A percentile compares a stretch with the other conserved stretches of the same genome.
Evolutionary conservation across 2,797 vertebrate genomes (phyloP).

Genomic region (Argentina silus): DNA sequence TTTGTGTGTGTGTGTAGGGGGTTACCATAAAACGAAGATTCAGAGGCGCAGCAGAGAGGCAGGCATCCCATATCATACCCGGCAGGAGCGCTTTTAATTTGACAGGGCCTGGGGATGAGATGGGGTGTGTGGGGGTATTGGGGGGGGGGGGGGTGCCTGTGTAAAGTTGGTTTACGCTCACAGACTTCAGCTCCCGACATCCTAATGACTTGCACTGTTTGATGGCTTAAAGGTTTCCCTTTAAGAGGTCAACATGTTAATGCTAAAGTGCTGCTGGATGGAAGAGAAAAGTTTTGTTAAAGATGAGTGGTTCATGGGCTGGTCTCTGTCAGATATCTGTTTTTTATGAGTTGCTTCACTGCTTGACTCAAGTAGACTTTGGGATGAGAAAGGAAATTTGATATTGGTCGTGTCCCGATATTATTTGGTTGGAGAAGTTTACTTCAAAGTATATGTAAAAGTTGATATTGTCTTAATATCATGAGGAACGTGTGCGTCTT

Average conservation of each 20-base stretch:
- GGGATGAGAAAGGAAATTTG: slow-evolving; percentile 46
- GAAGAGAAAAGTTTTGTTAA: slow-evolving; percentile 65
- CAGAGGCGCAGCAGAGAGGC: slow-evolving; percentile 34
- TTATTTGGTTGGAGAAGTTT: too few relatives aligned
- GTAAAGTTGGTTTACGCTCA: slow-evolving; percentile 74
- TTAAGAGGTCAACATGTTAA: slow-evolving; percentile 55
- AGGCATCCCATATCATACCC: slow-evolving; percentile 51
- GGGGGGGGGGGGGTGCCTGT: slow-evolving; percentile 64
- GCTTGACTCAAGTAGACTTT: slow-evolving; percentile 39
- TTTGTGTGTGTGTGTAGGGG: slow-evolving; percentile 19
- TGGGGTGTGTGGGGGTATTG: slow-evolving; percentile 40
- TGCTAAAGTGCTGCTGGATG: slow-evolving; percentile 45
- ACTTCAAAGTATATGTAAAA: too few relatives aligned
- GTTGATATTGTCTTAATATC: too few relatives aligned
- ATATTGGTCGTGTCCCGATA: not conserved
- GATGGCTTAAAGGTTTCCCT: slow-evolving; percentile 57
- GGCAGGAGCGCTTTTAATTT: slow-evolving; percentile 65
- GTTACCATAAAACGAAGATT: slow-evolving; percentile 33
- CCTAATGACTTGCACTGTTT: slow-evolving; percentile 38
- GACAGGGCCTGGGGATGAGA: slow-evolving; percentile 54
- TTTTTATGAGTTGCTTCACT: slow-evolving; percentile 58
- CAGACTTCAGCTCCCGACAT: slow-evolving; percentile 59
- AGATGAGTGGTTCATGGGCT: slow-evolving; percentile 69
- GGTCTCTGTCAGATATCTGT: slow-evolving; percentile 54
- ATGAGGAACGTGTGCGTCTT: too few relatives aligned